Base-by-base conservation (phyloP, 2,113 vertebrate genomes). In the Cettia cetti region DNA sequence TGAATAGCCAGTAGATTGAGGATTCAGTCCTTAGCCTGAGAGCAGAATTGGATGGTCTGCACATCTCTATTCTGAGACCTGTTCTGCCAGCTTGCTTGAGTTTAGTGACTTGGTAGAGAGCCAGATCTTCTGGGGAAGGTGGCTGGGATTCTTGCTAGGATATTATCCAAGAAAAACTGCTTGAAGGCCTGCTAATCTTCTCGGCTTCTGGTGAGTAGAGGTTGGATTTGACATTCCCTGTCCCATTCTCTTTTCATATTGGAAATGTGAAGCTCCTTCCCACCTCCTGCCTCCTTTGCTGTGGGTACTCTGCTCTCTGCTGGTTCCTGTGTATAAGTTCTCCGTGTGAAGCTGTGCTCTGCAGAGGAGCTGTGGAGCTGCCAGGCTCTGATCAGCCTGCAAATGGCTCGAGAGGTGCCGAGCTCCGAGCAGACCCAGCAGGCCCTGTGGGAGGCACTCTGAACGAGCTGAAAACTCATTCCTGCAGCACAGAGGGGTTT, bases 281-380 rank as follows among this genome's bases (percentile, higher is more conserved):
- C 86, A 95, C 92, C 89, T 96, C 68, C 56, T 71, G 89, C 91
- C 86, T 96, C 60, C 37, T 95, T 96, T 92, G 82, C 92, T 92
- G 89, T 90, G 92, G 92, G 95, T 76, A 92, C 68, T 96, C 92
- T 96, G 95, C 96, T 95, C 96, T 97, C 95, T 97, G 94, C 92
- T 97, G 96, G 96, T 77, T 95, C 95, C 59, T 66, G 64, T 47
- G 91, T 83, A 95, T 90, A 95, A 95, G 82, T 91, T 93, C 91
- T 89, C 69, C 15, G 15, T 59, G 70, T 56, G 50, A 90, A 85
- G 94, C 86, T 61, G 79, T 8, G 27, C 0, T 7, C 75, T 54
- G 49, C 63, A 92, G 86, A 84, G 78, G 49, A 93, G 69, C 72
- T 94, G 81, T 74, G 84, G 86, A 91, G 74, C 80, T 91, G 59